Evolutionary conservation across 2,888 invertebrate genomes (phyloP).

Genomic region (Lithophane leautieri): DNA sequence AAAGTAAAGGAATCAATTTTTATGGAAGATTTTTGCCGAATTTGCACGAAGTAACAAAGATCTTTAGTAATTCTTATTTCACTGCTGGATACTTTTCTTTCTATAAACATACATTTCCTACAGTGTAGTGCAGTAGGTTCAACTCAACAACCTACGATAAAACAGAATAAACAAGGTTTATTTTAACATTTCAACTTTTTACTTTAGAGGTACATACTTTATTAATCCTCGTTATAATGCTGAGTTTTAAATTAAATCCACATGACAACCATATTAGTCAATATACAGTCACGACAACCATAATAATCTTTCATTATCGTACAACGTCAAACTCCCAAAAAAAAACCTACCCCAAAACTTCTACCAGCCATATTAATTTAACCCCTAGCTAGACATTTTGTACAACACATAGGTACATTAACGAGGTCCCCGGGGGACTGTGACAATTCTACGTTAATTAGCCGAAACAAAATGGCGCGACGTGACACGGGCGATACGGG

Average conservation of each 20-base stretch:
- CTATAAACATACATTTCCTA: neutral
- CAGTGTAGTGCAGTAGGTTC: neutral
- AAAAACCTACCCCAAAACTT: constrained; percentile 24
- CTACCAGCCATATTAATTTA: constrained; percentile 57
- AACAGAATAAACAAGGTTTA: neutral
- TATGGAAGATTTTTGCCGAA: neutral
- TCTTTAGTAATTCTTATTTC: neutral
- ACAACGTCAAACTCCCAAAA: constrained; percentile 4
- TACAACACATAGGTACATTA: constrained; percentile 63
- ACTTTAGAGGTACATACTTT: too few species aligned
- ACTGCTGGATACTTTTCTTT: neutral
- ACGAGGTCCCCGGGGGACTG: constrained; percentile 66
- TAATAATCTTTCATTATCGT: constrained; percentile 9
- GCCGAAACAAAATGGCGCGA: constrained; percentile 73
- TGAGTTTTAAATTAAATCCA: neutral
- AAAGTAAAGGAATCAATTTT: too few species aligned
- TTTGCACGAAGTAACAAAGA: neutral
- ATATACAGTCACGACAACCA: neutral
- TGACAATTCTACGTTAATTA: constrained; percentile 75
- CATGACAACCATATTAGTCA: neutral
- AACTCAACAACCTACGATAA: neutral
- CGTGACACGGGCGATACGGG: constrained; percentile 57
- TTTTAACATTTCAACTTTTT: neutral
- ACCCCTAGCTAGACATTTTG: constrained; percentile 52
- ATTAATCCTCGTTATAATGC: too few species aligned